Base-by-base conservation (phyloP, 2,888 invertebrate species). In the Clanis bilineata region DNA sequence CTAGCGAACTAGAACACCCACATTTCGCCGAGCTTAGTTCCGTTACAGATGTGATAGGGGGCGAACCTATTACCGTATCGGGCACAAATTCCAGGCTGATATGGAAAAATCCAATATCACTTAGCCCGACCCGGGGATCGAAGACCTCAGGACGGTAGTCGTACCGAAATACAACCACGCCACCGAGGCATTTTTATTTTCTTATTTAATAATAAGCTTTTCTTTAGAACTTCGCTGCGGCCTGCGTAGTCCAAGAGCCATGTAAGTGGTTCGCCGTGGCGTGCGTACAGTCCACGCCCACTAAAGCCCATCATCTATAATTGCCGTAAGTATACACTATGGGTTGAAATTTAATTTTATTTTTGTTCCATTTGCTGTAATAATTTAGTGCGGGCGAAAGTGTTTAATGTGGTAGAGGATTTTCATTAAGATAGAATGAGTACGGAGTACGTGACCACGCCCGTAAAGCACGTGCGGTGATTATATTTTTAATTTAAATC, bases 351-450 rank as follows among this genome's bases (percentile, higher is more conserved):
- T 28, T 51, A 32, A 51, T 51, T 51, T 51, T 10, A 32, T 51
- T 51, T 51, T 51, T 51, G 51, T 51, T 51, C 10, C 28, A 18
- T 47, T 51, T 51, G 32, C 10, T 10, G 18, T 51, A 51, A 51
- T 51, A 51, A 32, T 51, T 51, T 28, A 32, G 47, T 51, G 44
- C 22, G 10, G 23, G 45, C 25, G 51, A 51, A 51, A 51, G 51
- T 51, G 51, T 51, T 51, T 51, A 51, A 18, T 51, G 15, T 47
- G 10, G 18, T 32, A 32, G 32, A 4, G 51, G 28, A 51, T 51
- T 51, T 51, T 51, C 32, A 51, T 51, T 51, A 51, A 32, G 51
- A 51, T 51, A 51, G 9, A 28, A 18, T 28, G 3, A 12, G 22
- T 6, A 12, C 10, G 21, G n/a, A n/a, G 22, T 6, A 12, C 10